Percentiles rank a stretch among this genome's conserved stretches.
Evolutionary conservation across 2,113 vertebrate genomes (phyloP).

Genomic region (Pedetes capensis): DNA sequence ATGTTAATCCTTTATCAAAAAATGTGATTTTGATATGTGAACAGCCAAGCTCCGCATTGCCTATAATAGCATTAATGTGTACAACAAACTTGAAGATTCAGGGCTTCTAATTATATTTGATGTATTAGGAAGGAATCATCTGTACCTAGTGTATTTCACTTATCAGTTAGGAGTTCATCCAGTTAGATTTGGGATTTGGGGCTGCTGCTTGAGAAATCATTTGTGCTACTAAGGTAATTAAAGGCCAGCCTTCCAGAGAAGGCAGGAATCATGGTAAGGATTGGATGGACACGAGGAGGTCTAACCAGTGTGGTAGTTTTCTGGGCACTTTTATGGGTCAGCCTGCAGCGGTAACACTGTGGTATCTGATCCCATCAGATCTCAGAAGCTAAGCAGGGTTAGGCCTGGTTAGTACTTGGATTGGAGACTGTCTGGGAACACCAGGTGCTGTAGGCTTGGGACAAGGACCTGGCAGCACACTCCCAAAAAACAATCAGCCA

Average conservation of each 20-base stretch:
- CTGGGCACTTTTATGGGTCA: too few species aligned
- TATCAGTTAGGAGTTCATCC: neutral
- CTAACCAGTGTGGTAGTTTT: neutral
- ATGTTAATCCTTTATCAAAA: neutral
- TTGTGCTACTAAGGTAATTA: neutral
- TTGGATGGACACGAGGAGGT: neutral
- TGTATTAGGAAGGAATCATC: neutral
- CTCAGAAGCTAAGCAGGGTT: too few species aligned
- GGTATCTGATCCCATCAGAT: too few species aligned
- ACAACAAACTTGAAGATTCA: neutral
- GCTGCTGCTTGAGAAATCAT: neutral
- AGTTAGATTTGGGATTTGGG: neutral
- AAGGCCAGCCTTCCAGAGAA: neutral
- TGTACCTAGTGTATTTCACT: neutral
- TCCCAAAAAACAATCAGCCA: too few species aligned
- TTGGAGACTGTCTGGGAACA: too few species aligned
- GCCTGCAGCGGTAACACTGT: too few species aligned
- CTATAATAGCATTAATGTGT: neutral
- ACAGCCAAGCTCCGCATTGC: neutral
- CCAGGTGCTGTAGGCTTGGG: too few species aligned
- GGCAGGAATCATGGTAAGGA: neutral
- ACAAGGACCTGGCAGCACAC: too few species aligned
- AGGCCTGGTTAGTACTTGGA: too few species aligned
- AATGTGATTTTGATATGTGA: neutral
- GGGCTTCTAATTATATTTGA: neutral